Evolutionary conservation across 2,888 invertebrate species (phyloP).

Genomic region (Lepas anatifera): DNA sequence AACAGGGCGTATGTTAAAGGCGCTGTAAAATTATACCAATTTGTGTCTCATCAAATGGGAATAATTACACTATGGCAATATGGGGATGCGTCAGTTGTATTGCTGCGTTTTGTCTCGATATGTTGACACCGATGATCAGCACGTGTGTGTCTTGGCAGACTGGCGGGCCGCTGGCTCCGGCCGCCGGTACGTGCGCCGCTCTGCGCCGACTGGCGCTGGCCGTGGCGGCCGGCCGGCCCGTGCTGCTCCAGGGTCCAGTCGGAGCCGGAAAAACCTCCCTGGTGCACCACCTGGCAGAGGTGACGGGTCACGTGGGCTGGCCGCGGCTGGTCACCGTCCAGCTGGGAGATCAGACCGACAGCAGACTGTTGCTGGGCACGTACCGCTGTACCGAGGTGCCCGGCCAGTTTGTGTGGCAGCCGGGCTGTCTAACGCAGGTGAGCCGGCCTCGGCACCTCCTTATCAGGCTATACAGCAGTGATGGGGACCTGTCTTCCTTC

Average conservation of each 20-base stretch:
- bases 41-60: no score
- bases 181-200: constrained; percentile 25
- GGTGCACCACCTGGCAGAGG: constrained; percentile 70
- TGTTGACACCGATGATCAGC: no score
- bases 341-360: constrained; percentile 92
- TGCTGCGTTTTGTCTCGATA: no score
- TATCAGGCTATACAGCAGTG: no score
- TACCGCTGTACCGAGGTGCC: constrained; percentile 92
- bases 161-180: constrained; percentile 16
- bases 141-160: constrained; percentile 13
- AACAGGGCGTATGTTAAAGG: no score
- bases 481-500: no score
- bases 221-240: constrained; percentile 53
- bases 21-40: no score
- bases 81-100: no score
- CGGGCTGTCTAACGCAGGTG: constrained; percentile 75
- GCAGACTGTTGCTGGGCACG: constrained; percentile 83
- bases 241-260: constrained; percentile 72
- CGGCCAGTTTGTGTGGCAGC: constrained; percentile 93
- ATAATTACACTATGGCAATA: no score
- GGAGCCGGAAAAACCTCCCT: constrained; percentile 90
- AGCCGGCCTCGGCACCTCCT: no score
- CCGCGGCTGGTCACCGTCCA: constrained; percentile 47
- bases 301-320: constrained; percentile 46
- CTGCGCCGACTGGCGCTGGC: constrained; percentile 65